Conservation (phyloP, 2,888 invertebrate species). For the Parochlus steinenii region DNA sequence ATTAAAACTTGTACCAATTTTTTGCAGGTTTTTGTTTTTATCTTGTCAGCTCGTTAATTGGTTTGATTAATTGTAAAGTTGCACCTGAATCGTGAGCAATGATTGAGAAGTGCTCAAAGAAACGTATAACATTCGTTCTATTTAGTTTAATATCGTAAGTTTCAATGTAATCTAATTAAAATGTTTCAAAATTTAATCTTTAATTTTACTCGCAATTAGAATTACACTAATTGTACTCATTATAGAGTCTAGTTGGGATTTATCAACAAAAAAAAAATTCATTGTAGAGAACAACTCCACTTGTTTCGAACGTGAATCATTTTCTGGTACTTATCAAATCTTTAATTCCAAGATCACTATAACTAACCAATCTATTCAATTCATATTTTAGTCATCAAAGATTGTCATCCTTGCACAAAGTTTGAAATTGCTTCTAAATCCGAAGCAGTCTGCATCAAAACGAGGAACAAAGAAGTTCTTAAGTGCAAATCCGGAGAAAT, state of each 20-base stretch:
- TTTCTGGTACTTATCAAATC: no score
- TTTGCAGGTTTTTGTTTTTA: no score
- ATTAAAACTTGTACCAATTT: no score
- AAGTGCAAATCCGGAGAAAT: constrained; percentile 67
- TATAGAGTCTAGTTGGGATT: constrained; percentile 7
- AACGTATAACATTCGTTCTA: constrained; percentile 66
- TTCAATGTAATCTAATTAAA: constrained; percentile 12
- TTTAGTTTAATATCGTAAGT: constrained; percentile 59
- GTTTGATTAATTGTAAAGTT: no score
- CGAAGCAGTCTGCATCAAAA: constrained; percentile 57
- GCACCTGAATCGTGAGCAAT: no score
- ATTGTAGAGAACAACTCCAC: constrained; percentile 61
- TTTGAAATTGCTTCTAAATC: constrained; percentile 33
- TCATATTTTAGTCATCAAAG: constrained; percentile 51
- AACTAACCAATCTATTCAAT: no score
- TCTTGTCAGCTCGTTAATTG: no score
- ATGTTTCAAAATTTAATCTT: constrained; percentile 5
- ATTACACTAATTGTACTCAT: constrained; percentile 4
- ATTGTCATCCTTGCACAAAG: constrained; percentile 67
- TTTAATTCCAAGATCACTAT: no score
- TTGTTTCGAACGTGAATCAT: constrained; percentile 58
- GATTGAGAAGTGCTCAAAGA: constrained; percentile 73
- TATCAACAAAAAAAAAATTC: constrained; percentile 39
- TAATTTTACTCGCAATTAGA: constrained; percentile 6
- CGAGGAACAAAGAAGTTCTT: constrained; percentile 67